A percentile compares a stretch with the other conserved stretches of the same genome.
Evolutionary conservation across 2,888 invertebrate species (phyloP).

Genomic region (Choreutis nemorana): DNA sequence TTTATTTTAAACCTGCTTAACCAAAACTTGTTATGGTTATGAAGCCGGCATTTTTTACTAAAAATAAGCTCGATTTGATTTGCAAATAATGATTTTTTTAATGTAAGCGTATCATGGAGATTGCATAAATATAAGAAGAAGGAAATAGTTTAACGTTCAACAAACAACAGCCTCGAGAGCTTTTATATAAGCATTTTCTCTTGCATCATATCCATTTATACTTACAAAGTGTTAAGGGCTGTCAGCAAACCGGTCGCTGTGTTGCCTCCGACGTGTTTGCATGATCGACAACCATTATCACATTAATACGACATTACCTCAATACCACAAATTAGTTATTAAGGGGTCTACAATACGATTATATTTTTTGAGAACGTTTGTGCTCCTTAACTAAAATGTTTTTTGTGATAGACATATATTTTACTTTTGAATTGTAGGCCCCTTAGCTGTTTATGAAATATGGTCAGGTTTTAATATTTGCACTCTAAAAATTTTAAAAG

Average conservation of each 20-base stretch:
- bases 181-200: conserved; percentile 41
- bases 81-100: no score
- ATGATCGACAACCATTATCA: conserved; percentile 65
- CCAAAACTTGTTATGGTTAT: conserved; percentile 24
- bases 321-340: not conserved
- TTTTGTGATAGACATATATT: no score
- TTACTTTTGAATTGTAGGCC: no score
- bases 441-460: no score
- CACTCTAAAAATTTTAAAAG: no score
- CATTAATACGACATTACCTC: conserved; percentile 43
- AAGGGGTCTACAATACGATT: no score
- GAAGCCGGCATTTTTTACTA: no score
- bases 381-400: no score
- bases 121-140: conserved; percentile 46
- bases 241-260: conserved; percentile 48
- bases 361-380: no score
- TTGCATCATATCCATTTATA: conserved; percentile 54
- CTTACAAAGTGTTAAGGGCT: conserved; percentile 48
- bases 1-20: conserved; percentile 21
- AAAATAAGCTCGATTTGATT: no score
- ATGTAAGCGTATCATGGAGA: conserved; percentile 48
- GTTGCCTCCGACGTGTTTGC: conserved; percentile 53
- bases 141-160: conserved; percentile 37
- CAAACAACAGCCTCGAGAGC: conserved; percentile 51
- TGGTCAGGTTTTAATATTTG: no score